A percentile compares a stretch with the other conserved stretches of the same genome.
Conservation (phyloP, 2,113 vertebrate species). For the Thymallus thymallus region DNA sequence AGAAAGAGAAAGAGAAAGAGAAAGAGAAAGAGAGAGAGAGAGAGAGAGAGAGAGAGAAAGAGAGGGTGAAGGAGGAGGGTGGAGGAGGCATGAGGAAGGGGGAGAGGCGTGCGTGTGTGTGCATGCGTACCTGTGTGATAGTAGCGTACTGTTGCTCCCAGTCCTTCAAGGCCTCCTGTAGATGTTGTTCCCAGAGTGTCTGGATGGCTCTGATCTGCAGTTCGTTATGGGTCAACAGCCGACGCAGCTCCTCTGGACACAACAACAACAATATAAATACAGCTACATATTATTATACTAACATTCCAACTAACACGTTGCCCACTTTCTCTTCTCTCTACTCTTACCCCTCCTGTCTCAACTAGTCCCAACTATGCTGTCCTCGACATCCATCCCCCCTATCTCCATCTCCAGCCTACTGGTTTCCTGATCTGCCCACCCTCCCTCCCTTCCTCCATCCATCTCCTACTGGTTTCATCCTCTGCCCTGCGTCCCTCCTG, state of each 20-base stretch:
- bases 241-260: conserved; percentile 72
- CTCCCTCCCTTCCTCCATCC: not conserved
- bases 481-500: conserved; percentile 69
- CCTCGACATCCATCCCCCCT: not conserved
- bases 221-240: conserved; percentile 73
- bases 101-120: not conserved
- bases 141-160: conserved; percentile 78
- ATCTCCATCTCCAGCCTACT: conserved; percentile 47
- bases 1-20: not conserved
- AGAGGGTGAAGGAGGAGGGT: no score
- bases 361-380: not conserved
- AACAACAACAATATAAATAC: conserved; percentile 16
- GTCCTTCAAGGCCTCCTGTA: conserved; percentile 79
- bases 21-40: not conserved
- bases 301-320: not conserved
- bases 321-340: not conserved
- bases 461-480: conserved; percentile 74
- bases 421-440: conserved; percentile 69
- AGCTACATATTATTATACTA: not conserved
- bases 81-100: not conserved
- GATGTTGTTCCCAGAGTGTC: conserved; percentile 79
- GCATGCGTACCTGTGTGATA: conserved; percentile 71
- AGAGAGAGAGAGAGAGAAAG: not conserved
- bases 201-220: conserved; percentile 71
- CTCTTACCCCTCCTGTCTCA: not conserved